Evolutionary conservation across 2,113 vertebrate species (phyloP).

Genomic region (Crotalus tigris): DNA sequence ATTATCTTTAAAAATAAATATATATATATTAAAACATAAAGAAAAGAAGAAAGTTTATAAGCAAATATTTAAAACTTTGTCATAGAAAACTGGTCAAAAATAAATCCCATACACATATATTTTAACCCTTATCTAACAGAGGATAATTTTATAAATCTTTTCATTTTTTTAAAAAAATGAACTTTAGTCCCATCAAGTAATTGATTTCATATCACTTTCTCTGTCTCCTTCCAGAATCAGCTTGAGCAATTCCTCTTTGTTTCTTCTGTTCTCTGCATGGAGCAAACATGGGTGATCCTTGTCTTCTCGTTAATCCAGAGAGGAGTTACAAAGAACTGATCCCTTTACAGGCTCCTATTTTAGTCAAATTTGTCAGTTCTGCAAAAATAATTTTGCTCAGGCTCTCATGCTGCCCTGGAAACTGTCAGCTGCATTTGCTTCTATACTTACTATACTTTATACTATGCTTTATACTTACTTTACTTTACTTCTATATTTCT

Average conservation of each 20-base stretch:
- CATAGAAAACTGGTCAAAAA: neutral
- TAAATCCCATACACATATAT: neutral
- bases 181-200: neutral
- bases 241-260: neutral
- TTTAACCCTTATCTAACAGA: neutral
- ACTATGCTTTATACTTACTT: no score
- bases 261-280: neutral
- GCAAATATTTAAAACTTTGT: no score
- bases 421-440: neutral
- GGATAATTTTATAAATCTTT: neutral
- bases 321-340: no score
- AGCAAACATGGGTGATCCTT: no score
- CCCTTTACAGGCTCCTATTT: no score
- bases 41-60: no score
- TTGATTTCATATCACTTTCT: neutral
- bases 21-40: no score
- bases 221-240: neutral
- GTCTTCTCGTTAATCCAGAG: no score
- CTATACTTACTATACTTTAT: neutral
- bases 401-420: no score
- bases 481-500: neutral
- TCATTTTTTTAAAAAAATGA: neutral
- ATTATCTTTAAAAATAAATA: no score
- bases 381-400: no score
- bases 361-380: no score